A percentile compares a stretch with the other conserved stretches of the same genome.
Evolutionary conservation across 1,140 invertebrate genomes (phyloP).

Genomic region (Belonocnema kinseyi): DNA sequence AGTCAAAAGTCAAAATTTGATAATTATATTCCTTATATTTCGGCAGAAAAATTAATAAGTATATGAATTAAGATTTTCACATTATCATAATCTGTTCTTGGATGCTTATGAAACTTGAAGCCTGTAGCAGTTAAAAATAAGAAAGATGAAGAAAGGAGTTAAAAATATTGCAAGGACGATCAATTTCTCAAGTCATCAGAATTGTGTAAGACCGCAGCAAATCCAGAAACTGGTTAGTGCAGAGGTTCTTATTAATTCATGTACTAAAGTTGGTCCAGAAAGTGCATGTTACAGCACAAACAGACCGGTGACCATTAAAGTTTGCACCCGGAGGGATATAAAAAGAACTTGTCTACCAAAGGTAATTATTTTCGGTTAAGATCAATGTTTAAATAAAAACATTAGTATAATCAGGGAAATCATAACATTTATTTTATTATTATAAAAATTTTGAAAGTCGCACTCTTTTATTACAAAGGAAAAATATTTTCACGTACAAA

Average conservation of each 20-base stretch:
- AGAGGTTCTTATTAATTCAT: conserved; percentile 41
- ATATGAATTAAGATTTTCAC: too few relatives aligned
- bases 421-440: too few relatives aligned
- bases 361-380: conserved; percentile 37
- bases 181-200: conserved; percentile 53
- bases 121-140: conserved; percentile 1
- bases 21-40: too few relatives aligned
- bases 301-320: conserved; percentile 48
- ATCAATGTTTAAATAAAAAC: neutral
- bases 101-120: too few relatives aligned
- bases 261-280: neutral
- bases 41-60: too few relatives aligned
- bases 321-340: conserved; percentile 53
- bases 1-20: too few relatives aligned
- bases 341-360: conserved; percentile 54
- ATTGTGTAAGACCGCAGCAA: conserved; percentile 45
- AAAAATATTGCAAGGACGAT: conserved; percentile 57
- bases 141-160: conserved; percentile 52
- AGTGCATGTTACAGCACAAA: conserved; percentile 35
- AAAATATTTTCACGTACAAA: too few relatives aligned
- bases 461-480: too few relatives aligned
- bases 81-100: too few relatives aligned
- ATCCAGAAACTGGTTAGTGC: conserved; percentile 51
- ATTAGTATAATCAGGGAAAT: too few relatives aligned
- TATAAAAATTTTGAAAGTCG: too few relatives aligned